Percentiles rank a stretch among this genome's conserved stretches.
Conservation (phyloP, 2,888 invertebrate species). For the Tenthredo livida region DNA sequence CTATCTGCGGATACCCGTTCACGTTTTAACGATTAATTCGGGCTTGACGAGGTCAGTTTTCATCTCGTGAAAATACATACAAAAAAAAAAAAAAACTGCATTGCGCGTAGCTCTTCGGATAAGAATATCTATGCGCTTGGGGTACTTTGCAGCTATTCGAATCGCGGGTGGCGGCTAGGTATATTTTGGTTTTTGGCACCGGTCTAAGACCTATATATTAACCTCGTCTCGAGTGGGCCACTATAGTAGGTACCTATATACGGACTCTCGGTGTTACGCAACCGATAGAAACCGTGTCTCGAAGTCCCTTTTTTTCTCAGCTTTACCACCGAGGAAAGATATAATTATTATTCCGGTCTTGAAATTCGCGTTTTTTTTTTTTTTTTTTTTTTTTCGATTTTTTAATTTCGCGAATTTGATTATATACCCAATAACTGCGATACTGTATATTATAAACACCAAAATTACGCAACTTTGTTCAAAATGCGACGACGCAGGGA, state of each 20-base stretch:
- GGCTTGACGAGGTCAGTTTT: not conserved
- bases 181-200: conserved; percentile 76
- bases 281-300: not conserved
- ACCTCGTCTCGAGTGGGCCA: not conserved
- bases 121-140: too few species aligned
- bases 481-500: too few species aligned
- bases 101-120: too few species aligned
- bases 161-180: conserved; percentile 51
- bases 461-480: too few species aligned
- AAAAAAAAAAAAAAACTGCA: not conserved
- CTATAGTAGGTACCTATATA: not conserved
- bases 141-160: not conserved
- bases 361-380: not conserved
- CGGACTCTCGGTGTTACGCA: not conserved
- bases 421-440: too few species aligned
- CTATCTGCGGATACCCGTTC: not conserved
- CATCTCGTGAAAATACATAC: not conserved
- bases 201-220: conserved; percentile 67
- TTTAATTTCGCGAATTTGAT: too few species aligned
- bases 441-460: too few species aligned
- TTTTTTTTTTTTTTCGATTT: not conserved
- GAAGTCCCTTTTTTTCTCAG: not conserved
- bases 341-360: not conserved
- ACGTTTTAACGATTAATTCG: not conserved
- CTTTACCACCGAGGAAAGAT: not conserved